Base-by-base conservation (phyloP, 2,888 invertebrate genomes). In the Eupithecia inturbata region DNA sequence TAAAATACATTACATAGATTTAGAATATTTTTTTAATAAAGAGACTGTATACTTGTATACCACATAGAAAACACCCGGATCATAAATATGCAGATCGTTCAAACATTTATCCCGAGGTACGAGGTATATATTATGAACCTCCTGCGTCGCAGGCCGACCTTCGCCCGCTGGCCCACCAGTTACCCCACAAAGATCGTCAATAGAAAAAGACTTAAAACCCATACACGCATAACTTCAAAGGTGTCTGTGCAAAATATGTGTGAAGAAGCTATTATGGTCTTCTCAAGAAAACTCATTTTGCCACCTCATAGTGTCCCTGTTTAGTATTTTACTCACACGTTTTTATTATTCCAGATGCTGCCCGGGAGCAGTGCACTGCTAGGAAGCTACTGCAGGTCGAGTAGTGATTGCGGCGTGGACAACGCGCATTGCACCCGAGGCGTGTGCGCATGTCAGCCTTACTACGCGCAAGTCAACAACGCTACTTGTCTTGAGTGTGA, bases 401-500 rank as follows among this genome's bases (percentile, higher is more conserved):
- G 95, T 85, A 91, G 91, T 81, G 96, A 97, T 81, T 97, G 97
- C 89, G 94, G 94, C 79, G 95, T 96, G 77, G 89, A 93, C 74
- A 95, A 96, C 84, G 96, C 97, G 78, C 95, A 95, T 77, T 97
- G 97, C 89, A 91, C 95, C 80, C 91, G 95, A 85, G 97, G 97
- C 81, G 95, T 95, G 80, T 98, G 98, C 93, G 95, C 96, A 75
- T 98, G 98, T 91, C 96, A 96, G 89, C 97, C 97, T 45, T 98
- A 97, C 92, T 97, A 96, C 91, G 97, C 98, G 49, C 95, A 95
- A 87, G 96, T 96, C 88, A 97, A 98, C 92, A 95, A 95, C 83
- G 96, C 97, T 75, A 95, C 95, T 78, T 98, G 98, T 92, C 95
- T 98, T 83, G 97, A 97, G 95, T 97, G 98, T 98, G 95, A 97